A percentile compares a stretch with the other conserved stretches of the same genome.
phyloP scores from a whole-genome alignment of 2,888 invertebrate genomes.

The Plebejus melissa region DNA sequence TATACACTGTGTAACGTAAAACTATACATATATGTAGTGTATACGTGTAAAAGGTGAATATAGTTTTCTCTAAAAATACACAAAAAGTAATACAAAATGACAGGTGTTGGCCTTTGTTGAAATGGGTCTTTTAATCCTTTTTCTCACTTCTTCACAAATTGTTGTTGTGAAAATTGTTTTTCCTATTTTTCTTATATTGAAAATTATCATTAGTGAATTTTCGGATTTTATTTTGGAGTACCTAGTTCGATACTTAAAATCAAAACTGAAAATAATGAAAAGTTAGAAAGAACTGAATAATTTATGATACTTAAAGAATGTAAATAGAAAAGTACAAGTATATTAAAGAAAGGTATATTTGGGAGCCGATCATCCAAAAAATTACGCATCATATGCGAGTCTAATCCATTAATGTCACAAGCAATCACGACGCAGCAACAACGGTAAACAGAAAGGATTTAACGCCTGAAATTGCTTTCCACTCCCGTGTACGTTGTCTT shows the following conservation, averaged over 20 bases:
- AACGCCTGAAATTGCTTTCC: constrained; percentile 24
- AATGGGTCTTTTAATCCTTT: neutral
- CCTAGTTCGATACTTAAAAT: too few species aligned
- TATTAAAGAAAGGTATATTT: too few species aligned
- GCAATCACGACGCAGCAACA: neutral
- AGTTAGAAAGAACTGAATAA: too few species aligned
- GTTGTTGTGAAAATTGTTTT: neutral
- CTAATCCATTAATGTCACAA: neutral
- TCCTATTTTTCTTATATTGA: neutral
- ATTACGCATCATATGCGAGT: neutral
- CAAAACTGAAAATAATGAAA: too few species aligned
- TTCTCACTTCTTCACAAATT: neutral
- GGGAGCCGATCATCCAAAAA: too few species aligned
- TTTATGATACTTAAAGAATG: too few species aligned
- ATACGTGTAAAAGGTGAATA: neutral
- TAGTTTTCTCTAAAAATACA: neutral
- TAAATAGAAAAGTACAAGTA: too few species aligned
- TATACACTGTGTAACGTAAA: too few species aligned
- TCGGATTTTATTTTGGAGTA: too few species aligned
- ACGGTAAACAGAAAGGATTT: neutral
- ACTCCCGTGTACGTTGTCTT: neutral
- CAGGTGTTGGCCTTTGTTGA: neutral
- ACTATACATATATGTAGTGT: too few species aligned
- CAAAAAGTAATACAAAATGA: neutral
- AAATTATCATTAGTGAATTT: too few species aligned